Percentiles rank a stretch among this genome's conserved stretches.
Conservation (phyloP, 2,797 vertebrate genomes). For the Eulemur coronatus region DNA sequence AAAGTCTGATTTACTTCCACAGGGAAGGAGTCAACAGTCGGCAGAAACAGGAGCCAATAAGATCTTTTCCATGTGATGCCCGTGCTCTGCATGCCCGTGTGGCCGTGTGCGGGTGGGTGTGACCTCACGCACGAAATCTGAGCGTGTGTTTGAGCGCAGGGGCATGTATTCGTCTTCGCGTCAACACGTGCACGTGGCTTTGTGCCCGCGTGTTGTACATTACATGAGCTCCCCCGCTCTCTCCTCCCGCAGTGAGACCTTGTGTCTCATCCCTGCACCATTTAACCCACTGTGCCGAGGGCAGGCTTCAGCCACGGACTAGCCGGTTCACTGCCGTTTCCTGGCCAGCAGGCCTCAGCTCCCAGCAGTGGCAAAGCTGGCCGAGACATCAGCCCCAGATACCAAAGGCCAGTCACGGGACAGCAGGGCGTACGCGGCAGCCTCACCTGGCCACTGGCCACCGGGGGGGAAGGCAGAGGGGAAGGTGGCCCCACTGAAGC, state of each 20-base stretch:
- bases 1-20: background rate
- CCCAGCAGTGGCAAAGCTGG: background rate
- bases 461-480: background rate
- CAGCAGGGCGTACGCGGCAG: background rate
- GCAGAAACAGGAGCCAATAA: background rate
- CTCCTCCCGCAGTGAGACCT: background rate
- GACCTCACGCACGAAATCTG: background rate
- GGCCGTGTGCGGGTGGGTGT: background rate
- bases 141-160: background rate
- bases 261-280: background rate
- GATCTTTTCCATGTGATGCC: background rate
- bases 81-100: background rate
- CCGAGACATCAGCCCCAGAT: background rate
- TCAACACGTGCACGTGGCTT: too few relatives aligned
- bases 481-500: background rate
- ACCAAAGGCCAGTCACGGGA: background rate
- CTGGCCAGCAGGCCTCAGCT: too few relatives aligned
- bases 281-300: fast-evolving
- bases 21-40: background rate
- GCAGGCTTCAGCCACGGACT: background rate
- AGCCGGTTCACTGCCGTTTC: background rate
- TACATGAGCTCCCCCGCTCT: background rate
- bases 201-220: fast-evolving
- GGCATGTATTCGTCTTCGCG: background rate
- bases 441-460: background rate